phyloP scores from a whole-genome alignment of 2,888 invertebrate species.

The Cylindroiulus punctatus region DNA sequence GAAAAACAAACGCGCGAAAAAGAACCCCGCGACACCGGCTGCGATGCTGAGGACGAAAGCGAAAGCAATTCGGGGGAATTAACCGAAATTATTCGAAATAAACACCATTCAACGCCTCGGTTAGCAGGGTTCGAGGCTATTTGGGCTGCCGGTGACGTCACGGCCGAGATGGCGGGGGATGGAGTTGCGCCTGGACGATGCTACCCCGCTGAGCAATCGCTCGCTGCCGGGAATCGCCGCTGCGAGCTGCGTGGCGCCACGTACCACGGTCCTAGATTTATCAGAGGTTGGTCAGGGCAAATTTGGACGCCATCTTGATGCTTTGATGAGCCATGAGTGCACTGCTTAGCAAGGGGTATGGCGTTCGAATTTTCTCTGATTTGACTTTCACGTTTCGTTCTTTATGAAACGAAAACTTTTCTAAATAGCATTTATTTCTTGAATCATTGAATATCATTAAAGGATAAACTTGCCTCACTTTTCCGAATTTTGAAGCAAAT shows the following conservation, averaged over 20 bases:
- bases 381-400: too few relatives aligned
- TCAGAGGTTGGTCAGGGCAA: too few relatives aligned
- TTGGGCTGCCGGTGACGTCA: not conserved
- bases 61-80: not conserved
- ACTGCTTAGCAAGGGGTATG: too few relatives aligned
- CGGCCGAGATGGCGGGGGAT: not conserved
- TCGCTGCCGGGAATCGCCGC: not conserved
- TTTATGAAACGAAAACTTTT: too few relatives aligned
- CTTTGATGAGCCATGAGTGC: too few relatives aligned
- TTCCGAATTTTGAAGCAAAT: too few relatives aligned
- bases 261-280: not conserved
- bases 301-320: too few relatives aligned
- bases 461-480: too few relatives aligned
- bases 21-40: not conserved
- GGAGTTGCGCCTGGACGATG: too few relatives aligned
- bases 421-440: too few relatives aligned
- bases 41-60: not conserved
- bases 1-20: not conserved
- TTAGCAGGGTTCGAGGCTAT: slow-evolving; percentile 12
- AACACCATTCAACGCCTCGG: not conserved
- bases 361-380: too few relatives aligned
- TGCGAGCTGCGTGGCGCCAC: not conserved
- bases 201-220: not conserved
- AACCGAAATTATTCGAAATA: not conserved
- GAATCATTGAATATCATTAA: too few relatives aligned